Conservation (phyloP, 1,140 invertebrate genomes). For the Drosophila willistoni region DNA sequence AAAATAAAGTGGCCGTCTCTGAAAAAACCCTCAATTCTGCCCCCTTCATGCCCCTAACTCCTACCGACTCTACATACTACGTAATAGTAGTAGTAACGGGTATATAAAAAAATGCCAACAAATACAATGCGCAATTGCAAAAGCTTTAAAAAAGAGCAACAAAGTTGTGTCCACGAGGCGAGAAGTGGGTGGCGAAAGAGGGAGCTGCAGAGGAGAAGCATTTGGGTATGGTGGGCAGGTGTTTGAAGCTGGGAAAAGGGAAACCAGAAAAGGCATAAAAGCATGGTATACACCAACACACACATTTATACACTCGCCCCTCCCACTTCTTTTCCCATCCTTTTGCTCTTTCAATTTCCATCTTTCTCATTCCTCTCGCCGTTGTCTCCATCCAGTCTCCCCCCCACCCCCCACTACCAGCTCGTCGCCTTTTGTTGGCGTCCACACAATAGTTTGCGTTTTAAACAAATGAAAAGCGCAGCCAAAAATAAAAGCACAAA, state of each 20-base stretch:
- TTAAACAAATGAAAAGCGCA: slow-evolving; percentile 79
- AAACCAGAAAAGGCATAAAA: slow-evolving; percentile 59
- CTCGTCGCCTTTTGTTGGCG: slow-evolving; percentile 36
- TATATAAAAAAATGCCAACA: slow-evolving; percentile 66
- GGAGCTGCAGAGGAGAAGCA: neutral
- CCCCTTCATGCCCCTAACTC: neutral
- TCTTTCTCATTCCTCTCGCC: neutral
- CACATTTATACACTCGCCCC: neutral
- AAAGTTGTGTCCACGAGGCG: slow-evolving; percentile 56
- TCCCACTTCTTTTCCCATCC: neutral
- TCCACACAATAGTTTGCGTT: slow-evolving; percentile 73
- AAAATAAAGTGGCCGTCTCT: slow-evolving; percentile 73
- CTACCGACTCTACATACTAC: neutral
- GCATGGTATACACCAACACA: slow-evolving; percentile 19
- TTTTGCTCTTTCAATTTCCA: slow-evolving; percentile 12
- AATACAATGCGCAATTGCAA: slow-evolving; percentile 76
- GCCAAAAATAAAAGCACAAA: slow-evolving; percentile 71
- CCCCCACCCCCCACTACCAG: too few species aligned
- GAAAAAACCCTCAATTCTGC: slow-evolving; percentile 41
- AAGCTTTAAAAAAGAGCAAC: slow-evolving; percentile 78
- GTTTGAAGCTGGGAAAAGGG: slow-evolving; percentile 1
- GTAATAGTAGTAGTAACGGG: neutral
- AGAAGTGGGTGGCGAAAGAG: neutral
- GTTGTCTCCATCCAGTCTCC: slow-evolving; percentile 18
- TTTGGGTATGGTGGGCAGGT: neutral